phyloP scores from a whole-genome alignment of 2,888 invertebrate genomes.

The Endotricha flammealis region DNA sequence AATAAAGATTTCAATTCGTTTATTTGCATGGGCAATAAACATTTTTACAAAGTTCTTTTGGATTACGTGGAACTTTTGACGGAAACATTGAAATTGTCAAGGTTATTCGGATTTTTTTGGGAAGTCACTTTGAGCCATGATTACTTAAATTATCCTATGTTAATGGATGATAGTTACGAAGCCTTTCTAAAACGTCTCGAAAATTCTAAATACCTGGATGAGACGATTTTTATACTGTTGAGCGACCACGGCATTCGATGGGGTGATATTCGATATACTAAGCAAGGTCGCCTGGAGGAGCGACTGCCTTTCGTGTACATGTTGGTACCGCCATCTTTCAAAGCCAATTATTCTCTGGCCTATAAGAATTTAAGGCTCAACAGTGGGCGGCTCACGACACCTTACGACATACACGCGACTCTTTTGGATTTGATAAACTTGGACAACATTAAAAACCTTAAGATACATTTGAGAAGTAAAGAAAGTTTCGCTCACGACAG shows the following conservation, averaged over 20 bases:
- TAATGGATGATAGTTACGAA: constrained; percentile 83
- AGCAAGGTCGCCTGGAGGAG: constrained; percentile 92
- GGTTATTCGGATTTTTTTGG: constrained; percentile 92
- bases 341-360: constrained; percentile 77
- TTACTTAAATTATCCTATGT: constrained; percentile 85
- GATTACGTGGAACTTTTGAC: constrained; percentile 84
- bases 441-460: constrained; percentile 57
- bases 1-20: constrained; percentile 80
- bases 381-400: constrained; percentile 84
- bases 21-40: constrained; percentile 83
- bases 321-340: constrained; percentile 85
- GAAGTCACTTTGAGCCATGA: constrained; percentile 91
- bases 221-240: constrained; percentile 84
- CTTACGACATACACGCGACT: constrained; percentile 91
- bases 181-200: constrained; percentile 77
- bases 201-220: constrained; percentile 74
- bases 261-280: constrained; percentile 89
- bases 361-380: constrained; percentile 82
- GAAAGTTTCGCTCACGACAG: constrained; percentile 58
- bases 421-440: constrained; percentile 82
- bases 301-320: constrained; percentile 89
- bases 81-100: constrained; percentile 72
- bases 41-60: constrained; percentile 84
- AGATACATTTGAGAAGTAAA: constrained; percentile 48
- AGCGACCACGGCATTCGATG: constrained; percentile 95